These are phyloP conservation scores for Heteromurus nitidus DNA, from an alignment of 2,888 invertebrate genomes.

Conservation along the genomic window DNA sequence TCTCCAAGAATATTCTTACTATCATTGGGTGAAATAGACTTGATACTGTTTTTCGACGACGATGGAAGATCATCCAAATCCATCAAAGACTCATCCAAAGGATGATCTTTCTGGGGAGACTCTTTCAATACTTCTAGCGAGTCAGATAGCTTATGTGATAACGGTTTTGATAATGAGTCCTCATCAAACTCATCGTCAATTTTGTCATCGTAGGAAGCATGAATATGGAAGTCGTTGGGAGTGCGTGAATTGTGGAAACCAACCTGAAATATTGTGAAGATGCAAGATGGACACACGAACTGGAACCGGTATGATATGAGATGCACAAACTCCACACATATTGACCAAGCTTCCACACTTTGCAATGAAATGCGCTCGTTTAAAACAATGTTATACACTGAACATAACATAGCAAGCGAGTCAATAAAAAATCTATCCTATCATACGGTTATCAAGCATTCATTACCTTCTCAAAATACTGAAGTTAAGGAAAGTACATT, in stretches of 20 bases:
- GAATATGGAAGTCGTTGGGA: slow-evolving; percentile 54
- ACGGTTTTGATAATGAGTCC: slow-evolving; percentile 69
- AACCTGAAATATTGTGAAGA: slow-evolving; percentile 57
- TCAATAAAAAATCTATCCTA: too few relatives aligned
- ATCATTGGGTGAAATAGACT: slow-evolving; percentile 70
- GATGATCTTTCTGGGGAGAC: slow-evolving; percentile 70
- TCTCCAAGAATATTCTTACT: slow-evolving; percentile 66
- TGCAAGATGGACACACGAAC: slow-evolving; percentile 38
- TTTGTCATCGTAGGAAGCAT: slow-evolving; percentile 65
- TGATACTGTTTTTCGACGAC: slow-evolving; percentile 70
- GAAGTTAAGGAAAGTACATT: too few relatives aligned
- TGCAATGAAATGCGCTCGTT: too few relatives aligned
- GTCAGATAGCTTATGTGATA: slow-evolving; percentile 70
- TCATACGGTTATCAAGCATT: too few relatives aligned
- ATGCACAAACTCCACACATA: too few relatives aligned
- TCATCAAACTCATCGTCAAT: slow-evolving; percentile 71
- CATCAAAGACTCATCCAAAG: slow-evolving; percentile 71
- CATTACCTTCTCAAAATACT: too few relatives aligned
- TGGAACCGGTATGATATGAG: too few relatives aligned
- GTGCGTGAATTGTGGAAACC: slow-evolving; percentile 58
- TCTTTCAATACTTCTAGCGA: slow-evolving; percentile 72
- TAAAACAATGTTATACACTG: too few relatives aligned
- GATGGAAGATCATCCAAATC: slow-evolving; percentile 72
- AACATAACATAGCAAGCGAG: too few relatives aligned
- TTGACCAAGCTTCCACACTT: too few relatives aligned